Base-by-base conservation (phyloP, 2,113 vertebrate genomes). In the Cinclus mexicanus region DNA sequence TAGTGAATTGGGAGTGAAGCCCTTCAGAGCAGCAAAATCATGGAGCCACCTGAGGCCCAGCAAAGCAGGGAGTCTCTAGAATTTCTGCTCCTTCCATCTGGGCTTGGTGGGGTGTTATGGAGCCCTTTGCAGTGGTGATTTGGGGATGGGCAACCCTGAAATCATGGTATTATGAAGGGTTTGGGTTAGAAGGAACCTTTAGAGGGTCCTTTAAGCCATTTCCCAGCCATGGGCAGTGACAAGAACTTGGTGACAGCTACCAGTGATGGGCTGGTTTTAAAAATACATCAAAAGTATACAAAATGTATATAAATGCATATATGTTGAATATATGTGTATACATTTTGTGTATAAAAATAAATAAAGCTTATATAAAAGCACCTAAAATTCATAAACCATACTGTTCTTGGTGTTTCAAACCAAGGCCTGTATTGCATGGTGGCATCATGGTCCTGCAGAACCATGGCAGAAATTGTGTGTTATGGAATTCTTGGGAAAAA, bases 381-480 rank as follows among this genome's bases (percentile, higher is more conserved):
- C 55, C 46, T 24, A 9, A 78, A 53, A 53, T 53, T 78, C 47
- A 39, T 28, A 46, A 23, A 39, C 23, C 39, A 53, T 46, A 28
- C 47, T 26, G 21, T 70, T 74, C 28, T 42, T 2, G 3, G 13
- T 9, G 15, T 26, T 59, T 67, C 11, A 39, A 42, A 22, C 4
- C 28, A 16, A 46, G 61, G 2, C 16, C 20, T 10, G 21, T 4
- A 14, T 13, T 23, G 26, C 33, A 6, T 50, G 25, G 14, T 28
- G 14, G 56, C 5, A 0, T 19, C 23, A n/a, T 0, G 1, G 44
- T 33, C n/a, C 29, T 52, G 33, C 19, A 19, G 70, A 24, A 10
- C 35, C 42, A 5, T 0, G 8, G 35, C 29, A 50, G 33, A 21
- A 33, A 26, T 11, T 1, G 11, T 13, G 29, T 1, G 3, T 12